These are phyloP conservation scores for Drosophila subquinaria DNA, from an alignment of 2,888 invertebrate species.

Conservation along the genomic window DNA sequence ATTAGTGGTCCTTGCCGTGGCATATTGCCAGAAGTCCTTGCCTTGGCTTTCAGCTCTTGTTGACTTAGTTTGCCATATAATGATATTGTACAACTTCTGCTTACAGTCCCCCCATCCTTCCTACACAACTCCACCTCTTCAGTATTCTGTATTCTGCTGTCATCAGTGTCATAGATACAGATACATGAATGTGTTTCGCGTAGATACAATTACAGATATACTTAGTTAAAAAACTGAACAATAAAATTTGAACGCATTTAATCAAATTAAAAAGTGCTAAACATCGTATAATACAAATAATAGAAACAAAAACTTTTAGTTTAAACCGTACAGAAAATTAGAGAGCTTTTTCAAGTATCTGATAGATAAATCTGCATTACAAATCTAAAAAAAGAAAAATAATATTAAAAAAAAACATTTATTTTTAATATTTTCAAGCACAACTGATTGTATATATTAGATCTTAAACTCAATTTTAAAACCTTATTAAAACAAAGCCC, in stretches of 20 bases:
- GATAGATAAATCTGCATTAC: not conserved
- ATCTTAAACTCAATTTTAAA: not conserved
- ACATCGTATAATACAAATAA: not conserved
- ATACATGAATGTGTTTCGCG: slow-evolving; percentile 1
- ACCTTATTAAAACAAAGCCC: not conserved
- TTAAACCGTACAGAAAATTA: not conserved
- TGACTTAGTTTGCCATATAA: slow-evolving; percentile 61
- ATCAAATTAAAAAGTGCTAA: slow-evolving; percentile 4
- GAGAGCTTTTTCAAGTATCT: not conserved
- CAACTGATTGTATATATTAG: not conserved
- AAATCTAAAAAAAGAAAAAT: not conserved
- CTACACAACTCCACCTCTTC: not conserved
- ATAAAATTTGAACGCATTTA: slow-evolving; percentile 36
- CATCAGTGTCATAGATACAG: slow-evolving; percentile 47
- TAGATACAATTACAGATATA: slow-evolving; percentile 5
- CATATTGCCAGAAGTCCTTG: slow-evolving; percentile 50
- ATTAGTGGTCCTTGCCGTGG: slow-evolving; percentile 75
- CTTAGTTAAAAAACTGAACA: slow-evolving; percentile 4
- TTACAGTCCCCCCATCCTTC: not conserved
- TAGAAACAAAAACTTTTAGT: not conserved
- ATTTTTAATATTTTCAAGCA: not conserved
- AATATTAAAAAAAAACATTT: not conserved
- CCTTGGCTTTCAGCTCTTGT: slow-evolving; percentile 49
- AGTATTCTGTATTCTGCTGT: slow-evolving; percentile 24
- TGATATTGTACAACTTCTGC: slow-evolving; percentile 48